A percentile compares a stretch with the other conserved stretches of the same genome.
Evolutionary conservation across 2,113 vertebrate genomes (phyloP).

Genomic region (Agapornis roseicollis): DNA sequence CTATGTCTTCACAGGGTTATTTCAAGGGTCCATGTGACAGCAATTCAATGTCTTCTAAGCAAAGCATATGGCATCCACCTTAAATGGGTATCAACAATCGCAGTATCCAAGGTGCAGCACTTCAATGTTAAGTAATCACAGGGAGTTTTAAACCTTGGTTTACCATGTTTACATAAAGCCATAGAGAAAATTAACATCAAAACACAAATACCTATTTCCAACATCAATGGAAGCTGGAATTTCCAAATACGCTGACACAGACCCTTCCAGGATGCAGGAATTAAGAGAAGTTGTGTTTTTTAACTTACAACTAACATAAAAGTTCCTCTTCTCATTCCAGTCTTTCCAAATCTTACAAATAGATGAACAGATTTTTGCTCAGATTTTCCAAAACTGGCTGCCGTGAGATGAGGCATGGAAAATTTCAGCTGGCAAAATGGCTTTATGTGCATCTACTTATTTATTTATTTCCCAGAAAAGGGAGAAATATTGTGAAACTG

Average conservation of each 20-base stretch:
- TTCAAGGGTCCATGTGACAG: not conserved
- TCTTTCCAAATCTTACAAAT: conserved; percentile 53
- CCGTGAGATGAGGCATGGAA: conserved; percentile 35
- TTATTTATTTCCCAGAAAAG: conserved; percentile 27
- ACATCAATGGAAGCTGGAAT: not conserved
- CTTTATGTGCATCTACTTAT: conserved; percentile 24
- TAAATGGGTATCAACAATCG: not conserved
- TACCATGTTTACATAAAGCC: not conserved
- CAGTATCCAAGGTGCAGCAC: not conserved
- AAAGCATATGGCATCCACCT: not conserved
- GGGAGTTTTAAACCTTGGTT: not conserved
- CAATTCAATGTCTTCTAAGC: not conserved
- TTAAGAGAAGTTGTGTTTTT: not conserved
- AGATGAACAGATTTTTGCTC: conserved; percentile 59
- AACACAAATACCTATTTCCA: not conserved
- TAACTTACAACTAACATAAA: not conserved
- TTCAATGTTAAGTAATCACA: not conserved
- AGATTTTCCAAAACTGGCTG: conserved; percentile 59
- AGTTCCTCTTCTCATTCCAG: not conserved
- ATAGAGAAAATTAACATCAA: not conserved
- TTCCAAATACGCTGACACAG: not conserved
- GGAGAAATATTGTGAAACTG: not conserved
- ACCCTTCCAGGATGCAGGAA: not conserved
- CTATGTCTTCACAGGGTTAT: not conserved
- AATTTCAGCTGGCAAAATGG: conserved; percentile 41